Percentiles rank a stretch among this genome's conserved stretches.
Conservation (phyloP, 2,888 invertebrate genomes). For the Meliscaeva auricollis region DNA sequence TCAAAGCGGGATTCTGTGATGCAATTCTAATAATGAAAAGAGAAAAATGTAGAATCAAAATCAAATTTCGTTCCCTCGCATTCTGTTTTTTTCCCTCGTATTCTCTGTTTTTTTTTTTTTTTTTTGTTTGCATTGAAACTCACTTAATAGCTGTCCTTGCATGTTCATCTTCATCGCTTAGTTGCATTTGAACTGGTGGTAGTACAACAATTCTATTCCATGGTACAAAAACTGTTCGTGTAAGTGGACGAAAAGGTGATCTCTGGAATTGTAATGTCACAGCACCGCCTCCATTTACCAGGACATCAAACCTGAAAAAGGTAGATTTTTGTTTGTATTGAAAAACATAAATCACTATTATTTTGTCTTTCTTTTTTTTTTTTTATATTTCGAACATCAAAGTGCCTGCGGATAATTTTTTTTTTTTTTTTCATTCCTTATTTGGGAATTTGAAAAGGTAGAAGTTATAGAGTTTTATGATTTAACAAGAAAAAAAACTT, state of each 20-base stretch:
- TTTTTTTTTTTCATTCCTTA: not conserved
- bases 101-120: slow-evolving; percentile 2
- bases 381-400: not conserved
- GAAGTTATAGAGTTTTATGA: slow-evolving; percentile 71
- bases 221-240: slow-evolving; percentile 96
- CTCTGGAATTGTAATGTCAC: slow-evolving; percentile 98
- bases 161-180: slow-evolving; percentile 89
- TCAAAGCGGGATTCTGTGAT: slow-evolving; percentile 83
- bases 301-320: slow-evolving; percentile 95
- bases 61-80: not conserved
- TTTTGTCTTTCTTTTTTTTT: not conserved
- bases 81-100: no score
- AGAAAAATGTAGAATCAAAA: slow-evolving; percentile 22
- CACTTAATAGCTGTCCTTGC: slow-evolving; percentile 83
- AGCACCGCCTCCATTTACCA: slow-evolving; percentile 99
- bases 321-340: slow-evolving; percentile 23
- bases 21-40: slow-evolving; percentile 80
- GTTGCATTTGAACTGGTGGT: slow-evolving; percentile 94
- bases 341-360: slow-evolving; percentile 10
- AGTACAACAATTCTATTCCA: slow-evolving; percentile 98
- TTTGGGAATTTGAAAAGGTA: slow-evolving; percentile 22
- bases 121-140: slow-evolving; percentile 69
- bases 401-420: slow-evolving; percentile 18
- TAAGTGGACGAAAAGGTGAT: slow-evolving; percentile 95
- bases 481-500: slow-evolving; percentile 70